phyloP scores from a whole-genome alignment of 2,797 vertebrate genomes.

The Orientallactaga sibirica region DNA sequence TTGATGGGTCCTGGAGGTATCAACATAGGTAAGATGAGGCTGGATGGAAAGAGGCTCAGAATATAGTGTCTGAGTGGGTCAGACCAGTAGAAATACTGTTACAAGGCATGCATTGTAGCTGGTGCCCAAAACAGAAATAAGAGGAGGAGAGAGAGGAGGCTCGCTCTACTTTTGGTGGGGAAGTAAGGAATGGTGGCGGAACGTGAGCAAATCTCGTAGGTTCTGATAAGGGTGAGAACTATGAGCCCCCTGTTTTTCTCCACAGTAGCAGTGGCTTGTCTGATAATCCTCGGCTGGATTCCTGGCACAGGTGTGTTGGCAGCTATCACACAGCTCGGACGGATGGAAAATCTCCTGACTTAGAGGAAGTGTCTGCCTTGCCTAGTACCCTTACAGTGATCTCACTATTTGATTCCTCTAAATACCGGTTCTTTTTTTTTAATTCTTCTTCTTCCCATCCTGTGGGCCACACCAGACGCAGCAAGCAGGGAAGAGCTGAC shows the following conservation, averaged over 20 bases:
- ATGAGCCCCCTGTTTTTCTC: neutral
- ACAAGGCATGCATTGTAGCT: too few species aligned
- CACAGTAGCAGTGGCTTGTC: neutral
- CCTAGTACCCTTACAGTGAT: neutral
- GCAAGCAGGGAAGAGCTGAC: neutral
- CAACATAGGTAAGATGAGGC: neutral
- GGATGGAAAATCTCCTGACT: neutral
- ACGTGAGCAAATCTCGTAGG: neutral
- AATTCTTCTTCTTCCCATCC: neutral
- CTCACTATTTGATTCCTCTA: conserved; percentile 10
- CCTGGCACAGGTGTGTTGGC: neutral
- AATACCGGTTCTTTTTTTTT: neutral
- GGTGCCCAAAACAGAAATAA: neutral
- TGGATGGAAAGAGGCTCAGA: neutral
- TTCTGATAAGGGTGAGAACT: neutral
- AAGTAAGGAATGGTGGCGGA: neutral
- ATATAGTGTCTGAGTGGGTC: neutral
- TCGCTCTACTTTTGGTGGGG: neutral
- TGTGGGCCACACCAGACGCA: neutral
- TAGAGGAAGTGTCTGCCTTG: neutral
- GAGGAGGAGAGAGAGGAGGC: neutral
- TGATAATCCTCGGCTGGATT: neutral
- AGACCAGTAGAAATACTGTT: neutral
- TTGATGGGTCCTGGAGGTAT: neutral
- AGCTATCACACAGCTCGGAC: neutral